phyloP scores from a whole-genome alignment of 2,797 vertebrate species.

The Cyprinodon diabolis region DNA sequence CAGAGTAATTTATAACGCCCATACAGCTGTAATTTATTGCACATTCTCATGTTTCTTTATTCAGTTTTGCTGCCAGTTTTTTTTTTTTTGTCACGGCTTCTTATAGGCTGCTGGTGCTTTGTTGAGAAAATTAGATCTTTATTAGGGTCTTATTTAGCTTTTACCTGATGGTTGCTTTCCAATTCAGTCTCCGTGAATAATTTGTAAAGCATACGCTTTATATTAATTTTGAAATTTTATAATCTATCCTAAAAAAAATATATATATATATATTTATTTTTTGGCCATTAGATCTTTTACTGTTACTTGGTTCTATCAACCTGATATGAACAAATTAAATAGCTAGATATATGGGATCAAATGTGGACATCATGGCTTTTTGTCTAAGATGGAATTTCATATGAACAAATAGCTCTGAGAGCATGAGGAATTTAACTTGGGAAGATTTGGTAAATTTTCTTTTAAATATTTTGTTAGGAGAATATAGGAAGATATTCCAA shows the following conservation, averaged over 20 bases:
- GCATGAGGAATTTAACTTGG: too few relatives aligned
- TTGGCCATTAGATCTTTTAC: neutral
- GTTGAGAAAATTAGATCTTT: conserved; percentile 4
- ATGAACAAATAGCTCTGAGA: too few relatives aligned
- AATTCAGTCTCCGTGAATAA: neutral
- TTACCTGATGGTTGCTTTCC: neutral
- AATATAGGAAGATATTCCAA: neutral
- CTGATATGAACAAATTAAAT: neutral
- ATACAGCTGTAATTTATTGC: conserved; percentile 67
- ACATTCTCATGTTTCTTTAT: conserved; percentile 46
- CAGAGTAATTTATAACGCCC: conserved; percentile 55
- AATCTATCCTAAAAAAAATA: neutral
- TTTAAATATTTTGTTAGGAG: neutral
- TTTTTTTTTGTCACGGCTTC: conserved; percentile 41
- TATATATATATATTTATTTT: too few relatives aligned
- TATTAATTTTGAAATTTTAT: neutral
- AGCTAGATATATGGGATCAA: neutral
- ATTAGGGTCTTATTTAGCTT: neutral
- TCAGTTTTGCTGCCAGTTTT: conserved; percentile 49
- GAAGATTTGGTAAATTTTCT: neutral
- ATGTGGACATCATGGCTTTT: neutral
- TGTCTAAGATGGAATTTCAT: neutral
- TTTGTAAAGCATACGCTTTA: neutral
- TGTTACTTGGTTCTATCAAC: neutral
- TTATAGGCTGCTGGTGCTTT: conserved; percentile 17